Evolutionary conservation across 2,888 invertebrate species (phyloP), one percentile per base, ranked within the genome.

Genomic region (Drosophila antonietae): DNA sequence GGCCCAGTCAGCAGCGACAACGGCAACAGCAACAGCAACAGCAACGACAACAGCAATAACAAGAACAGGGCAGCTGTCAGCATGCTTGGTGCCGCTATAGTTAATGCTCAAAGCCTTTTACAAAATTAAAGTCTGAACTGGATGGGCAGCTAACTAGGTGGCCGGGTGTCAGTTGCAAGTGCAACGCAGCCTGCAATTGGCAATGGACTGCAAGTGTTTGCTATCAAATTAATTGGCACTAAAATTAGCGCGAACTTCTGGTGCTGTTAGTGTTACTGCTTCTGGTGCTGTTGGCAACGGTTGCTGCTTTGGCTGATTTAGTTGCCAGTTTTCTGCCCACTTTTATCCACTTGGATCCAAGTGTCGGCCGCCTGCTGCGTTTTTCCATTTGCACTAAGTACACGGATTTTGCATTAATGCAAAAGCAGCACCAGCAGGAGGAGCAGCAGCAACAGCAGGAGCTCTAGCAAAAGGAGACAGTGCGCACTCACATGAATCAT

Each of bases 161-260:
- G 44, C 39, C 56, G 55, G 33, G 46, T 69, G 52, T 52, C 46
- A 52, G 59, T 52, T 64, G 67, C 66, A 77, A 67, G 53, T 79
- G 78, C 69, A 73, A 52, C 43, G 63, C 55, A 49, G 67, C 37
- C 73, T 62, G 78, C 78, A 76, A 78, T 80, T 73, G 78, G 78
- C 80, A 76, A 73, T 67, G 76, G 66, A 69, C 69, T 74, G 79
- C 71, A 86, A 86, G 85, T 85, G 83, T 87, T 86, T 86, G 88
- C 89, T 74, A 89, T 85, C 85, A 86, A 86, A 86, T 86, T 86
- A 86, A 86, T 86, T 86, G 86, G 85, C 89, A 86, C 88, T 89
- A 85, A 86, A 86, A 86, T 89, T 89, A 88, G 84, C 84, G 74
- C 76, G 58, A 84, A 51, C 28, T 31, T 15, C 39, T 41, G 41